These are phyloP conservation scores for Rugalucina vietnamica DNA, from an alignment of 2,888 invertebrate species.

Conservation along the genomic window DNA sequence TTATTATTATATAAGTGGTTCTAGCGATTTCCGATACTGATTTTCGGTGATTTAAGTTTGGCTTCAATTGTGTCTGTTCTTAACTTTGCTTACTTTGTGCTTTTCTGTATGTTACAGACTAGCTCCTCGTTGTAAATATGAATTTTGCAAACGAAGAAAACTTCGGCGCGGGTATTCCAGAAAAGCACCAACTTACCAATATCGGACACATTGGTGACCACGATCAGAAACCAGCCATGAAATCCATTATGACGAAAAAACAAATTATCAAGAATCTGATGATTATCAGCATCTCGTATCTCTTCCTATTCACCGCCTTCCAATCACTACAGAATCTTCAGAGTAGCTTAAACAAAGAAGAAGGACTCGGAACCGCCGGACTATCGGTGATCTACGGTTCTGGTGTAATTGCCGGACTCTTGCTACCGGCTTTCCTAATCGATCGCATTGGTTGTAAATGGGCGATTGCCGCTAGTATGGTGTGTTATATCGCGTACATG, in stretches of 20 bases:
- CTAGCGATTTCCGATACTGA: no score
- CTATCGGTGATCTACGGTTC: constrained; percentile 96
- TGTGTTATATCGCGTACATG: constrained; percentile 97
- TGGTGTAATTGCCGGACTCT: constrained; percentile 96
- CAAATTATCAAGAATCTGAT: constrained; percentile 95
- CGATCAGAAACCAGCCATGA: background rate
- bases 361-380: constrained; percentile 95
- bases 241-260: constrained; percentile 44
- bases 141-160: no score
- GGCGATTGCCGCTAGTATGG: constrained; percentile 95
- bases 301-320: constrained; percentile 97
- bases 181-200: background rate
- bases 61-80: no score
- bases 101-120: no score
- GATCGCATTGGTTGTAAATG: constrained; percentile 94
- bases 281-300: constrained; percentile 95
- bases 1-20: no score
- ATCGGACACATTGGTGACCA: background rate
- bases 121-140: no score
- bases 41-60: no score
- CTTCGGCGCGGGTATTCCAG: background rate
- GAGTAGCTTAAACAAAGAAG: constrained; percentile 95
- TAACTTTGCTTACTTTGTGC: no score
- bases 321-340: constrained; percentile 97
- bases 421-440: constrained; percentile 86